phyloP scores from a whole-genome alignment of 2,113 vertebrate species.

The Antennarius striatus region DNA sequence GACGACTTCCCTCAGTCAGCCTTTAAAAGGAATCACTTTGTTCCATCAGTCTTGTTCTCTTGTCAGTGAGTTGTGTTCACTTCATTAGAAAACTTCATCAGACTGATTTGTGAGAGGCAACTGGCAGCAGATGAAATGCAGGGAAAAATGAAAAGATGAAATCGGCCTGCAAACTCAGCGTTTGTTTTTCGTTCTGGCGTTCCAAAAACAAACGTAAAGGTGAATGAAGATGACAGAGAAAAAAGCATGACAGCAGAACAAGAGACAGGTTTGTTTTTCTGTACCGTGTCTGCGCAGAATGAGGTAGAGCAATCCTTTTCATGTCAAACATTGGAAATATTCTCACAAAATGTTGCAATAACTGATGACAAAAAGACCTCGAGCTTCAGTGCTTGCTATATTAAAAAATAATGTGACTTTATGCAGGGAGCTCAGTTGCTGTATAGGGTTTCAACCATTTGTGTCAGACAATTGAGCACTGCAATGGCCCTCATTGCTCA shows the following conservation, averaged over 20 bases:
- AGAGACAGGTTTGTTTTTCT: not conserved
- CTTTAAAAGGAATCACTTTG: slow-evolving; percentile 23
- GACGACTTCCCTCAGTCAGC: slow-evolving; percentile 62
- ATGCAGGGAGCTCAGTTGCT: slow-evolving; percentile 39
- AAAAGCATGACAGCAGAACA: not conserved
- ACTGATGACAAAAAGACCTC: slow-evolving; percentile 6
- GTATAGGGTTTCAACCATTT: slow-evolving; percentile 59
- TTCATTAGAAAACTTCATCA: slow-evolving; percentile 63
- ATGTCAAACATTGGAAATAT: not conserved
- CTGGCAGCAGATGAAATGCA: slow-evolving; percentile 29
- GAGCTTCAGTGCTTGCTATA: not conserved
- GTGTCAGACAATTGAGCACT: slow-evolving; percentile 62
- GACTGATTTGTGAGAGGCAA: slow-evolving; percentile 61
- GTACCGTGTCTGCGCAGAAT: not conserved
- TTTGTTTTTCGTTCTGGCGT: slow-evolving; percentile 12
- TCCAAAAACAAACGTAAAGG: not conserved
- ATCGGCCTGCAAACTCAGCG: not conserved
- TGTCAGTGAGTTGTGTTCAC: slow-evolving; percentile 45
- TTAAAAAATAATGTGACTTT: slow-evolving; percentile 32
- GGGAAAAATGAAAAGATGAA: slow-evolving; percentile 1
- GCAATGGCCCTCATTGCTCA: slow-evolving; percentile 67
- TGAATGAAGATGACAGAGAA: not conserved
- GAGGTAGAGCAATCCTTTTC: not conserved
- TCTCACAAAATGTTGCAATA: not conserved
- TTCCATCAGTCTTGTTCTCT: slow-evolving; percentile 57